Evolutionary conservation across 2,888 invertebrate genomes (phyloP).

Genomic region (Temnothorax unifasciatus): DNA sequence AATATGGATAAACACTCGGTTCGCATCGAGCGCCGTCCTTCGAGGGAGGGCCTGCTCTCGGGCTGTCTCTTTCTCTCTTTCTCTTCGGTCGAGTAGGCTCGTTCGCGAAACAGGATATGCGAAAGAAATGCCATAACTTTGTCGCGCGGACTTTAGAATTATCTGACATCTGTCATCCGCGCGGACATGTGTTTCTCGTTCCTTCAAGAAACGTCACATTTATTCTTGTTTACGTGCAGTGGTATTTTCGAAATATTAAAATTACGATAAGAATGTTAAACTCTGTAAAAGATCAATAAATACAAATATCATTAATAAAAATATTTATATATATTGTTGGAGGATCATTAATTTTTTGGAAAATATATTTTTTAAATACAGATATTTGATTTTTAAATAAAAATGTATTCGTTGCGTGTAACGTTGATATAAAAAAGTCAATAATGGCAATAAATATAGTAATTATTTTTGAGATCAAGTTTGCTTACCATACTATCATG

Average conservation of each 20-base stretch:
- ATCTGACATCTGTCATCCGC: constrained; percentile 26
- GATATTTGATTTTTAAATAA: constrained; percentile 10
- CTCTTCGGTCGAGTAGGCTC: constrained; percentile 6
- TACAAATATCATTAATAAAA: neutral
- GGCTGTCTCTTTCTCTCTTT: neutral
- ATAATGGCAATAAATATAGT: neutral
- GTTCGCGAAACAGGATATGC: constrained; percentile 45
- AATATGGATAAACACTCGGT: constrained; percentile 41
- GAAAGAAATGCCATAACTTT: constrained; percentile 29
- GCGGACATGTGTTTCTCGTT: constrained; percentile 5
- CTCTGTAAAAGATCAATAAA: neutral
- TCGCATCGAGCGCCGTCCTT: constrained; percentile 53
- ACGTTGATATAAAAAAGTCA: neutral
- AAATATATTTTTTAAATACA: neutral
- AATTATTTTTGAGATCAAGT: constrained; percentile 11
- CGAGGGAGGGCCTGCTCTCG: constrained; percentile 21
- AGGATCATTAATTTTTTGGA: neutral
- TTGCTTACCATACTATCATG: neutral
- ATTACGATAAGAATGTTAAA: neutral
- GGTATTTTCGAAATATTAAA: neutral
- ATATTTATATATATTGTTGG: neutral
- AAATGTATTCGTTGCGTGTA: neutral
- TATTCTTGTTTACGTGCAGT: neutral
- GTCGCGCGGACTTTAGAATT: constrained; percentile 25
- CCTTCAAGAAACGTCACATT: constrained; percentile 1